Conservation (phyloP, 1,140 invertebrate genomes). For the Musca vetustissima region DNA sequence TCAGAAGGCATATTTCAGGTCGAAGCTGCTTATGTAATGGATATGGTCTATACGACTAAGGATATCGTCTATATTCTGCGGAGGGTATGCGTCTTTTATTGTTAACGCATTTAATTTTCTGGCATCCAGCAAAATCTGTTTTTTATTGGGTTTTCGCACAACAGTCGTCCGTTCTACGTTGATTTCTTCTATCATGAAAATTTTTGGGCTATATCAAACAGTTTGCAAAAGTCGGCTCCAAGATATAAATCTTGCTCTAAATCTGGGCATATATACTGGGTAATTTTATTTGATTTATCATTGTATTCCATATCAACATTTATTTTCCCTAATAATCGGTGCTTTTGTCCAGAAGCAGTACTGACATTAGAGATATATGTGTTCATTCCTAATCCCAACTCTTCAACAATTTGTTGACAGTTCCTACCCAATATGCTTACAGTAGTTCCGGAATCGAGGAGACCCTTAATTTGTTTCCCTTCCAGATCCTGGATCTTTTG, state of each 20-base stretch:
- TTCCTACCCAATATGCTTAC: not conserved
- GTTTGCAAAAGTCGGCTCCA: not conserved
- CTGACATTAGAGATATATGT: not conserved
- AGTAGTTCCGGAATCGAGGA: not conserved
- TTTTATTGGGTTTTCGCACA: too few species aligned
- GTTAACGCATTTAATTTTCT: too few species aligned
- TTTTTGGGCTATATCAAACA: not conserved
- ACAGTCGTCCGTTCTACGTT: too few species aligned
- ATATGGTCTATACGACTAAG: too few species aligned
- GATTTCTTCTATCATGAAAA: not conserved
- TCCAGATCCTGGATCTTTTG: not conserved
- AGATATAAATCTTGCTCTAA: not conserved
- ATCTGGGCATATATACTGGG: not conserved
- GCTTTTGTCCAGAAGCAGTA: not conserved
- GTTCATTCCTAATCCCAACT: not conserved
- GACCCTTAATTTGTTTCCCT: not conserved
- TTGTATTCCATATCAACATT: not conserved
- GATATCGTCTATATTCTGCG: too few species aligned
- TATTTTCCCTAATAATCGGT: not conserved
- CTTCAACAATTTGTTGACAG: not conserved
- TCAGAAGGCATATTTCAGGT: too few species aligned
- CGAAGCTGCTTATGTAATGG: too few species aligned
- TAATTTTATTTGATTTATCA: not conserved
- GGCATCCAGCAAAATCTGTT: too few species aligned
- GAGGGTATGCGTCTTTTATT: too few species aligned